phyloP scores from a whole-genome alignment of 2,888 invertebrate species.

The Brachynemurus nebulosus region DNA sequence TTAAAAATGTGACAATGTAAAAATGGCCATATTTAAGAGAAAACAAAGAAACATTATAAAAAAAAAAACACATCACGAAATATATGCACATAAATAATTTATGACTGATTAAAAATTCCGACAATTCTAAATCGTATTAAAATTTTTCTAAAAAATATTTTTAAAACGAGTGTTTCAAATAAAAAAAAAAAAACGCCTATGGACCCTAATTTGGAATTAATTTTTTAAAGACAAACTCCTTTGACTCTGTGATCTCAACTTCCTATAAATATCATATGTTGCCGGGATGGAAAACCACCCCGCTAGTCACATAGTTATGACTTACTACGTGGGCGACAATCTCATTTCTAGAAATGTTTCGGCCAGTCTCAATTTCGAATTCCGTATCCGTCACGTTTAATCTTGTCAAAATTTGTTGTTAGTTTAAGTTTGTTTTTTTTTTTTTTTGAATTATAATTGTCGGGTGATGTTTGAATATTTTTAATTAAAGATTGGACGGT shows the following conservation, averaged over 20 bases:
- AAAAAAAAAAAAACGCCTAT: too few relatives aligned
- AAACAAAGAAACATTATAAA: constrained; percentile 3
- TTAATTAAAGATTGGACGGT: too few relatives aligned
- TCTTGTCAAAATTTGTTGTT: too few relatives aligned
- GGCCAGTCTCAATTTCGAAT: too few relatives aligned
- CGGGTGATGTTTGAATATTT: not conserved
- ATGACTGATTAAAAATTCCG: constrained; percentile 4
- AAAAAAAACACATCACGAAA: constrained; percentile 4
- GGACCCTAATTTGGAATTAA: not conserved
- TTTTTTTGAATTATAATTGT: not conserved
- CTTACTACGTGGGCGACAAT: too few relatives aligned
- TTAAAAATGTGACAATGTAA: not conserved
- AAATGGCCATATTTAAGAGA: constrained; percentile 5
- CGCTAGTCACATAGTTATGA: too few relatives aligned
- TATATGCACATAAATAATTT: constrained; percentile 3
- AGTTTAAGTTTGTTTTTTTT: not conserved
- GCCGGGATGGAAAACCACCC: too few relatives aligned
- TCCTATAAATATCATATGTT: constrained; percentile 25
- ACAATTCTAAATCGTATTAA: constrained; percentile 8
- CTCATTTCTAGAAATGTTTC: too few relatives aligned
- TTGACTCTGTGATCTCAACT: constrained; percentile 30
- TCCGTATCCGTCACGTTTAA: too few relatives aligned
- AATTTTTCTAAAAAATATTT: constrained; percentile 2
- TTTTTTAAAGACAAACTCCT: constrained; percentile 12
- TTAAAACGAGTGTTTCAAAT: too few relatives aligned